Conservation (phyloP, 2,888 invertebrate genomes). For the Acleris laterana region DNA sequence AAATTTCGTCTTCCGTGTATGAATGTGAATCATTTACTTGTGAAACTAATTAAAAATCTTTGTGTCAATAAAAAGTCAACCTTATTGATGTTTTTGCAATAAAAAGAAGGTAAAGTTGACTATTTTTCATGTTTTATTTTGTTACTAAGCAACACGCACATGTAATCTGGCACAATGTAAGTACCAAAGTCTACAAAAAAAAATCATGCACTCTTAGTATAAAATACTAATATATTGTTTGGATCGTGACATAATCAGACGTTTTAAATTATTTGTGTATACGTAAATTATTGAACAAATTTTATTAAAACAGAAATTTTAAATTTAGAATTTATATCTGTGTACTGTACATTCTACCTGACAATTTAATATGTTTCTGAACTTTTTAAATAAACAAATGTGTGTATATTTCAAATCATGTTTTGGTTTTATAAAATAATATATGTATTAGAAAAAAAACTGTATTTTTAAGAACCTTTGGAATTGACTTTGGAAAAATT, state of each 20-base stretch:
- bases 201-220: slow-evolving; percentile 30
- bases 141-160: slow-evolving; percentile 25
- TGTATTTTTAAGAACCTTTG: slow-evolving; percentile 26
- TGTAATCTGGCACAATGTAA: slow-evolving; percentile 26
- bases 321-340: slow-evolving; percentile 24
- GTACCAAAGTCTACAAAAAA: slow-evolving; percentile 1
- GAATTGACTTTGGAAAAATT: slow-evolving; percentile 22
- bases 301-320: slow-evolving; percentile 18
- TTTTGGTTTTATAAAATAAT: slow-evolving; percentile 13
- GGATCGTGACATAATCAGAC: slow-evolving; percentile 9
- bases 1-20: slow-evolving; percentile 56
- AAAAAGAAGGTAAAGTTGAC: not conserved
- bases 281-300: slow-evolving; percentile 19
- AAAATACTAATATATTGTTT: slow-evolving; percentile 13
- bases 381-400: slow-evolving; percentile 19
- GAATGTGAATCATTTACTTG: slow-evolving; percentile 40
- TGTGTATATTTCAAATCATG: slow-evolving; percentile 17
- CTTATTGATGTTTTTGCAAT: slow-evolving; percentile 3
- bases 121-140: slow-evolving; percentile 1
- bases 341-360: slow-evolving; percentile 27
- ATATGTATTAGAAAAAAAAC: slow-evolving; percentile 10
- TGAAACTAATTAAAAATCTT: slow-evolving; percentile 12
- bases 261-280: not conserved
- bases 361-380: slow-evolving; percentile 26
- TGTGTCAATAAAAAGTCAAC: slow-evolving; percentile 23